phyloP scores from a whole-genome alignment of 2,888 invertebrate genomes.

The Folsomia manolachei region DNA sequence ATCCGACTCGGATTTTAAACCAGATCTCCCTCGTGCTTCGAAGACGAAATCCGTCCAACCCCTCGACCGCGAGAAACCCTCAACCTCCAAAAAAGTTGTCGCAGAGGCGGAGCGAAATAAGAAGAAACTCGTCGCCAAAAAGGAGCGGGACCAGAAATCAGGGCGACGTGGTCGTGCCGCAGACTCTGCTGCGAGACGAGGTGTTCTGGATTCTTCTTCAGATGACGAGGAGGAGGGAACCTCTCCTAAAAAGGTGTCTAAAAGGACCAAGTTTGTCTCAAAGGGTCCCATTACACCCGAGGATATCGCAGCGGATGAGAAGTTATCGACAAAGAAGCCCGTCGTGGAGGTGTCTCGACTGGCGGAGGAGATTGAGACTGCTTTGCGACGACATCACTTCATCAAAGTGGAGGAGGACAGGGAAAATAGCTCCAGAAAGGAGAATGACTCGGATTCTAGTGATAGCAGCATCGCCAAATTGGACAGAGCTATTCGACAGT shows the following conservation, averaged over 20 bases:
- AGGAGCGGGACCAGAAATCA: background rate
- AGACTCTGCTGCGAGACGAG: constrained; percentile 15
- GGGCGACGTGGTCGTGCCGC: background rate
- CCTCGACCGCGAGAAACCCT: too few relatives aligned
- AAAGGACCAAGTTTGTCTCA: background rate
- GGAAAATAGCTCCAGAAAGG: background rate
- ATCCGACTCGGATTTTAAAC: too few relatives aligned
- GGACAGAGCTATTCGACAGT: constrained; percentile 2
- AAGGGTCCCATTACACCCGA: background rate
- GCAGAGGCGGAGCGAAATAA: background rate
- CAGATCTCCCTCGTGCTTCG: too few relatives aligned
- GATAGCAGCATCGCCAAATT: background rate
- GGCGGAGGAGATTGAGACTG: constrained; percentile 3
- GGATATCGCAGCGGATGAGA: background rate
- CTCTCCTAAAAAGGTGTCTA: background rate
- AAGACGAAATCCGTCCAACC: too few relatives aligned
- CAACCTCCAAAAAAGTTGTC: background rate
- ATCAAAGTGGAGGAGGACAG: background rate
- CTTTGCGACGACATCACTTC: background rate
- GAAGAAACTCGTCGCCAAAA: background rate
- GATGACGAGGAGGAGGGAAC: constrained; percentile 3
- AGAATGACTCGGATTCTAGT: background rate
- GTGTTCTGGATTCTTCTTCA: constrained; percentile 10
- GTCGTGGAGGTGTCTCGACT: background rate
- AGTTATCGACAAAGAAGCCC: background rate